Base-by-base conservation (phyloP, 2,888 invertebrate genomes). In the Eucera pruinosa region DNA sequence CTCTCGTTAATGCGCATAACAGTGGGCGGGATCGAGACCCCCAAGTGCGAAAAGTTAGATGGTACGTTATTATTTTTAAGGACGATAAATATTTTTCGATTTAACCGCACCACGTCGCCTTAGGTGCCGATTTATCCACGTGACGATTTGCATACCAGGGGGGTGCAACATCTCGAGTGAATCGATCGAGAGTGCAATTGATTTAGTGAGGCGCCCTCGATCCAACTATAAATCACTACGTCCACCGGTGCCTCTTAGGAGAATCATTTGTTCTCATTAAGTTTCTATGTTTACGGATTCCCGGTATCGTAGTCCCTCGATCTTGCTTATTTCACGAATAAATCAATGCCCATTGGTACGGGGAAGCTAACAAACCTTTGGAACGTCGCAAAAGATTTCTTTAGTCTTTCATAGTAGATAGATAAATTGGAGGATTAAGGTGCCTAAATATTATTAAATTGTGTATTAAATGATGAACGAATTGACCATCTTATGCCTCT, bases 221-320 rank as follows among this genome's bases (percentile, higher is more conserved):
- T 71, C 20, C 30, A n/a, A 13, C 25, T 48, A 54, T 81, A 83
- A 83, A 83, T 83, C 83, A 79, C 54, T 25, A 39, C n/a, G 20
- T 60, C 50, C 18, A 58, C 54, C 54, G 25, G 7, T 39, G 50
- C 68, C 68, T 73, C 76, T 79, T 61, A 58, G 11, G 3, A 15
- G 57, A 58, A 61, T 76, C 79, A 69, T 81, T 83, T 73, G 66
- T 76, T 79, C 79, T 73, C 81, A 66, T 83, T 83, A 83, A 71
- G 62, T 67, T 39, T 15, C 52, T 27, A 57, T 33, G 15, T 67
- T 73, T 62, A 54, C 64, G 23, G 39, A 52, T 57, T 71, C 58
- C 45, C 23, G 45, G 52, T 73, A 30, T 47, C 47, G 20, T 33
- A 15, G 15, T 9, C 1, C 39, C 39, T 27, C 39, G 45, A 20